Evolutionary conservation across 1,140 invertebrate genomes (phyloP), one percentile per base, ranked within the genome.

Genomic region (Nylanderia fulva): DNA sequence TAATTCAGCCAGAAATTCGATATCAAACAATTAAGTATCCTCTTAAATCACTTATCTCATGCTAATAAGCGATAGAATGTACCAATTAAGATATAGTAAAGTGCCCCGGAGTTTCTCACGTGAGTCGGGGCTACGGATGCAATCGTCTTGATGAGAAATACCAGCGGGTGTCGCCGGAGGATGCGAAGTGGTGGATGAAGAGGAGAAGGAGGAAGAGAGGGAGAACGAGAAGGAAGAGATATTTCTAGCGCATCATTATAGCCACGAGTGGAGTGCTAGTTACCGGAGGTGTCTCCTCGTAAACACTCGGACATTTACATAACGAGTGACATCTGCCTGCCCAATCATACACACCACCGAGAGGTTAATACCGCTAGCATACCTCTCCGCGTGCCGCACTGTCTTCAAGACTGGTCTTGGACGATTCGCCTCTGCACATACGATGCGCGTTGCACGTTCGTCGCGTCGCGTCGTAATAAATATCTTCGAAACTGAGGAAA

Each of bases 241-340:
- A 91, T 92, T 90, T 91, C 86, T 87, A 90, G 86, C 74, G 90
- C 87, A 87, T 91, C 90, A 90, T 91, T 93, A 92, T 87, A 85
- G 86, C 88, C 75, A 85, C 85, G 86, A 88, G 85, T 82, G 87
- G 74, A 87, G 87, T 88, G 86, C 84, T 91, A 91, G 92, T 91
- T 92, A 91, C 88, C 74, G 85, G 86, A 92, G 90, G 91, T 93
- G 92, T 94, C 91, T 91, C 88, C 93, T 93, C 91, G 92, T 94
- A 93, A 94, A 93, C 92, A 93, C 91, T 92, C 72, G 45, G 84
- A 63, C 91, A 93, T 94, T 94, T 94, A 93, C 93, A 94, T 94
- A 94, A 94, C 91, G 91, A 94, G 93, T 94, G 94, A 94, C 93
- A 94, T 94, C 91, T 92, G 91, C 90, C 82, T 85, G 88, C 84